Evolutionary conservation across 2,113 vertebrate genomes (phyloP), one percentile per base, ranked within the genome.

Genomic region (Lates calcarifer): DNA sequence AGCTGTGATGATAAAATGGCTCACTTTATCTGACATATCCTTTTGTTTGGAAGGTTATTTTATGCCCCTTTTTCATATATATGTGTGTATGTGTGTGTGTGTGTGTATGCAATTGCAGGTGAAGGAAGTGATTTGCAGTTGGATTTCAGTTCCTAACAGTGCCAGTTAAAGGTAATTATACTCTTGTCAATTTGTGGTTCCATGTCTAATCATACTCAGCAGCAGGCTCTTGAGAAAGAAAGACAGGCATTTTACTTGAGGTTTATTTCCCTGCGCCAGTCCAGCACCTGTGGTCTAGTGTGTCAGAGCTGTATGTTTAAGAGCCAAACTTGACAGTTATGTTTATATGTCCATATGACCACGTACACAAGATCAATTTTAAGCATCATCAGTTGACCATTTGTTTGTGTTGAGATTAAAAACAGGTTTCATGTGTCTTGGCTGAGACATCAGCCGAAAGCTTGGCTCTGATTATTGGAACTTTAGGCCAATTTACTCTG

Each of bases 121-220:
- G 20, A 69, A 60, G 13, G 6, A 7, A 61, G 28, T 2, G 26
- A 69, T n/a, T 56, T 47, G 35, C 13, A 63, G 26, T 17, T 33
- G 0, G 10, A 61, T 66, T 87, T 74, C n/a, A 88, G 74, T 0
- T 67, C 31, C 47, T 51, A 22, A 66, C 31, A 63, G 29, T 35
- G 63, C 26, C 55, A 51, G 28, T 77, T 82, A 64, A 76, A 78
- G 14, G 5, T 63, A 74, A 70, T 76, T 79, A 73, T 12, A 51
- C 62, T 75, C 43, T 56, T 12, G 22, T 55, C 5, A 69, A 58
- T 85, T 31, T 63, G 11, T 43, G 28, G 55, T 72, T 78, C 1
- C n/a, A 43, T 74, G 77, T 70, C 17, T 55, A 26, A 81, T 83
- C 53, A 74, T 26, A 33, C 18, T 28, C 14, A 45, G 26, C 29